Conservation (phyloP, 2,113 vertebrate species). For the Mastomys coucha region DNA sequence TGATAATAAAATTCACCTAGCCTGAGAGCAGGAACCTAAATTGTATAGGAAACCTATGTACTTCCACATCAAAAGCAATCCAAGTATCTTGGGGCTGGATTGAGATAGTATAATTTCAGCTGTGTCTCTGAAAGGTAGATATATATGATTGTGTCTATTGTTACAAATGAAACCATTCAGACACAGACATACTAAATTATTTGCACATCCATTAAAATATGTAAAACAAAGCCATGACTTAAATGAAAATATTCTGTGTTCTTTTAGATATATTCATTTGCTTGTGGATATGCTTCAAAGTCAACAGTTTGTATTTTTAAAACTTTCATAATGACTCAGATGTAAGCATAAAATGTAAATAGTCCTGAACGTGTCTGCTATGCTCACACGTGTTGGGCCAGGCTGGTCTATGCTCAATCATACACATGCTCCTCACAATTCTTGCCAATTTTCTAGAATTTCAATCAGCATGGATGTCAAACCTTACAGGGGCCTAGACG, state of each 20-base stretch:
- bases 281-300: not conserved
- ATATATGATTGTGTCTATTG: not conserved
- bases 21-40: not conserved
- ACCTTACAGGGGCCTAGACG: not conserved
- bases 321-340: not conserved
- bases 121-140: not conserved
- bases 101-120: not conserved
- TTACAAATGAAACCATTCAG: not conserved
- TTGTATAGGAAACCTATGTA: not conserved
- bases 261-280: not conserved
- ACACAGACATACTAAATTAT: not conserved
- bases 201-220: not conserved
- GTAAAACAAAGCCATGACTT: not conserved
- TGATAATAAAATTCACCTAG: not conserved
- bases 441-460: not conserved
- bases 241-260: not conserved
- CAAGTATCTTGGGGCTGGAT: not conserved
- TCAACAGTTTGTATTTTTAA: not conserved
- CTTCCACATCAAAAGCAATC: not conserved
- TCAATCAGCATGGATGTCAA: not conserved
- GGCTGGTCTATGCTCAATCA: not conserved
- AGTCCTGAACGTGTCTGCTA: not conserved
- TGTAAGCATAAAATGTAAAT: not conserved
- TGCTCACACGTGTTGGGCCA: not conserved
- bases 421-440: not conserved